Percentiles rank a stretch among this genome's conserved stretches.
Evolutionary conservation across 2,113 vertebrate genomes (phyloP).

Genomic region (Halichoeres trimaculatus): DNA sequence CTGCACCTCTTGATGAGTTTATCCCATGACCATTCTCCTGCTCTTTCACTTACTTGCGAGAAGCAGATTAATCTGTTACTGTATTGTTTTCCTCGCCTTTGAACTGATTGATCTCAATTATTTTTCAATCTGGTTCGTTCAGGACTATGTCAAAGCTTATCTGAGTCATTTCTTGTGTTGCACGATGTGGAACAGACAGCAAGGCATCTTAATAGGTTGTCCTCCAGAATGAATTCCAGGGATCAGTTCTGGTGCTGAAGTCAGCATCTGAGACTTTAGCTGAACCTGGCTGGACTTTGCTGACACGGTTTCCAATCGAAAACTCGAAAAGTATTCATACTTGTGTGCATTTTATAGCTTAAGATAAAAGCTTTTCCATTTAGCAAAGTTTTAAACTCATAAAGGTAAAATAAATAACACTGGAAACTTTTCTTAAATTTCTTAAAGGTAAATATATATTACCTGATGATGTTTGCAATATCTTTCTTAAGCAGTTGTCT

Average conservation of each 20-base stretch:
- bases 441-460: no score
- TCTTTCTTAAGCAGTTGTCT: no score
- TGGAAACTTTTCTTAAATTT: no score
- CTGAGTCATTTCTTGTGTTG: conserved; percentile 3
- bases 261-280: conserved; percentile 14
- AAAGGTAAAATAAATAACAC: no score
- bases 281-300: conserved; percentile 19
- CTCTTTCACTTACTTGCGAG: conserved; percentile 3
- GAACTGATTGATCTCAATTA: conserved; percentile 8
- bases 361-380: no score
- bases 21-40: neutral
- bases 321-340: neutral
- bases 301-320: conserved; percentile 27
- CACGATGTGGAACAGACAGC: conserved; percentile 21
- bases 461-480: no score
- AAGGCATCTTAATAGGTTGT: neutral
- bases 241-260: conserved; percentile 16
- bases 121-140: conserved; percentile 13
- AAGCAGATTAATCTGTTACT: neutral
- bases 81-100: neutral
- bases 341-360: no score
- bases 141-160: conserved; percentile 2
- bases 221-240: conserved; percentile 5
- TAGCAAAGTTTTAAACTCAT: no score
- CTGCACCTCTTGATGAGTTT: neutral